Base-by-base conservation (phyloP, 2,888 invertebrate species). In the Allolobophora icterica region DNA sequence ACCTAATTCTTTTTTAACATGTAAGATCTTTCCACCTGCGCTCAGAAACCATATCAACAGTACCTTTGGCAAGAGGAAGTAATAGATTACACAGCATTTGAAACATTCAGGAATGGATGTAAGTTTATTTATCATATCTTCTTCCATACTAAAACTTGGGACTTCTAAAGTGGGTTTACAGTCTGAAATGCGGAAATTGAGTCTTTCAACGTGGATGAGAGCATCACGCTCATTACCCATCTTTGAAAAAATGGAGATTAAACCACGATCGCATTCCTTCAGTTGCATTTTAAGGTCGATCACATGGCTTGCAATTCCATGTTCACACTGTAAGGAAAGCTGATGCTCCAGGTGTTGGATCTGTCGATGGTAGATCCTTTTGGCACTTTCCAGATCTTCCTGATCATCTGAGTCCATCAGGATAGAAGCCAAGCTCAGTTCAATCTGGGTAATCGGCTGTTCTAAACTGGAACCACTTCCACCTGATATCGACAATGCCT, bases 11-110 rank as follows among this genome's bases (percentile, higher is more conserved):
- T n/a, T 71, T n/a, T n/a, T 71, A 71, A 71, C 71, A 71, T 71
- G 71, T 6, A 71, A 71, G 71, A 71, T n/a, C 71, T n/a, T 71
- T 71, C 71, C 71, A 17, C n/a, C n/a, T 71, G 71, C 71, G n/a
- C 71, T 71, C 71, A 71, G 11, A 71, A 71, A 71, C 71, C 71
- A 71, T n/a, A 71, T 71, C n/a, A 71, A 71, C 30, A 71, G 71
- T n/a, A n/a, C 71, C 71, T 71, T 71, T n/a, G 71, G 71, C 71
- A 71, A 71, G 71, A 71, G 71, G n/a, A 6, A 71, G 71, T 71
- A 71, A 71, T 71, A 71, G 71, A 71, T n/a, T n/a, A 71, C n/a
- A 71, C 30, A 71, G 71, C 71, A 71, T n/a, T n/a, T 71, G 30
- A 71, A 71, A 71, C n/a, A n/a, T 30, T 71, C n/a, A 8, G 71